Evolutionary conservation across 2,888 invertebrate species (phyloP).

Genomic region (Rhamphomyia laevipes): DNA sequence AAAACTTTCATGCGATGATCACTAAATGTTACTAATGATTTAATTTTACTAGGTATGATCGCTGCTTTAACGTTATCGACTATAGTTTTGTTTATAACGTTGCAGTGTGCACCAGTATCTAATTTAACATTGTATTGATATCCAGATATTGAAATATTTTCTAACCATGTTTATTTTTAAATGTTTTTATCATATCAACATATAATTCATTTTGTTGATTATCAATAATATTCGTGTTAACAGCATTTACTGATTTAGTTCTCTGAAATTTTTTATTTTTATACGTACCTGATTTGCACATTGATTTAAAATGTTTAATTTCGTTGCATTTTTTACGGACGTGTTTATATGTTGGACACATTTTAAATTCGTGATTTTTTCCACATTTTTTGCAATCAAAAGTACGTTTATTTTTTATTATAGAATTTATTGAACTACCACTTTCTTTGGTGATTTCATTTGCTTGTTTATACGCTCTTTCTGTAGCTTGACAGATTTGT

Average conservation of each 20-base stretch:
- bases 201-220: too few species aligned
- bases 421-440: neutral
- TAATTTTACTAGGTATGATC: neutral
- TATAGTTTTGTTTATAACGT: neutral
- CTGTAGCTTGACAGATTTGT: neutral
- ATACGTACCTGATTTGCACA: neutral
- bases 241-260: too few species aligned
- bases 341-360: neutral
- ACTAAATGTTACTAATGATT: too few species aligned
- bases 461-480: neutral
- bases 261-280: too few species aligned
- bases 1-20: neutral
- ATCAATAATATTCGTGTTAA: too few species aligned
- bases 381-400: too few species aligned
- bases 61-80: neutral
- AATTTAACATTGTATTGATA: neutral
- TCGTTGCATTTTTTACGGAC: neutral
- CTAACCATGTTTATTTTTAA: neutral
- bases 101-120: constrained; percentile 1
- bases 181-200: too few species aligned
- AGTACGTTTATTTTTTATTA: neutral
- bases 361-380: neutral
- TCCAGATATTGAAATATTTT: neutral
- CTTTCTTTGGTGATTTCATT: neutral
- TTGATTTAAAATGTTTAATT: neutral